Conservation (phyloP, 1,140 invertebrate genomes). For the Drosophila malerkotliana region DNA sequence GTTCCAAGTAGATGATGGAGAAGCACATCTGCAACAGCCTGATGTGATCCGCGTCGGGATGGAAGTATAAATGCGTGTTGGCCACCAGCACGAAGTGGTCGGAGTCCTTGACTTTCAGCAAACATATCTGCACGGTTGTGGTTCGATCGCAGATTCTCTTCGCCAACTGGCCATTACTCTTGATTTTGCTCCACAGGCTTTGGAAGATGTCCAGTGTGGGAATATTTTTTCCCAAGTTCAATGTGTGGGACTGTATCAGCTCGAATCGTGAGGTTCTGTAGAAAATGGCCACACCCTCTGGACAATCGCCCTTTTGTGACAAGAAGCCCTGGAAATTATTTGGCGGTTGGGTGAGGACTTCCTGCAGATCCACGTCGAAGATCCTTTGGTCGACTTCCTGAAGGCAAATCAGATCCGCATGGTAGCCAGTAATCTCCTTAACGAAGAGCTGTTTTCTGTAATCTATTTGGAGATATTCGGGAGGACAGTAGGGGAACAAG, state of each 20-base stretch:
- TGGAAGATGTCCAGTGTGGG: constrained; percentile 85
- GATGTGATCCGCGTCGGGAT: constrained; percentile 94
- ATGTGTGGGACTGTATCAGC: constrained; percentile 84
- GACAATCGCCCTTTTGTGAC: constrained; percentile 89
- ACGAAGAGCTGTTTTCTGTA: constrained; percentile 94
- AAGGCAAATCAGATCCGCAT: constrained; percentile 94
- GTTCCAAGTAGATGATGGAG: constrained; percentile 86
- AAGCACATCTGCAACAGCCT: constrained; percentile 91
- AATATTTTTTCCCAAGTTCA: constrained; percentile 87
- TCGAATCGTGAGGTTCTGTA: constrained; percentile 88
- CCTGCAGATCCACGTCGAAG: constrained; percentile 89
- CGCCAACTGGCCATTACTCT: constrained; percentile 86
- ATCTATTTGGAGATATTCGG: constrained; percentile 90
- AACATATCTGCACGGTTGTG: constrained; percentile 85
- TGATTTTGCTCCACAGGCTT: constrained; percentile 86
- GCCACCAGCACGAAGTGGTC: constrained; percentile 89
- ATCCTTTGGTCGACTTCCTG: constrained; percentile 96
- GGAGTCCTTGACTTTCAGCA: constrained; percentile 86
- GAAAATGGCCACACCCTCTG: constrained; percentile 93
- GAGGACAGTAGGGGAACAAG: constrained; percentile 92
- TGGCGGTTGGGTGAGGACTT: constrained; percentile 85
- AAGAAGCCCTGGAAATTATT: constrained; percentile 87
- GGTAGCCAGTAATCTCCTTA: constrained; percentile 94
- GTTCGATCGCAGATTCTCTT: constrained; percentile 87
- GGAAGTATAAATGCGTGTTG: constrained; percentile 97